Base-by-base conservation (phyloP, 1,140 invertebrate species). In the Dendrolimus kikuchii region DNA sequence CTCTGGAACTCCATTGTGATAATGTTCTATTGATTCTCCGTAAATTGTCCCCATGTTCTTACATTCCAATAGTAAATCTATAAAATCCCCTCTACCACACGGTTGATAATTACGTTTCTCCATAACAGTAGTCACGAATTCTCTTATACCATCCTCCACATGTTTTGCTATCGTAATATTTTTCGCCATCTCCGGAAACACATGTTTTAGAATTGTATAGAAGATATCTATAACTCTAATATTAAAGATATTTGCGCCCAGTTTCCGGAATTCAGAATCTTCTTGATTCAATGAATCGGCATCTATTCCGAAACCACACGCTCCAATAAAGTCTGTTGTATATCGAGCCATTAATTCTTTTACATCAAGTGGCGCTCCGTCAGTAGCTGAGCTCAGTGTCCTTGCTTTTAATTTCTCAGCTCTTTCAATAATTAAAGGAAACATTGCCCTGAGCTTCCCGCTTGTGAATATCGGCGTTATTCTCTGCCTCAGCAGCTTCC, bases 381-480 rank as follows among this genome's bases (percentile, higher is more conserved):
- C 23, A 23, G 23, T 23, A 23, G 23, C 23, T 23, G 23, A 23
- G 23, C 23, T 23, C 23, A 23, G 23, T 23, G 23, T 23, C 23
- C 23, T 23, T 23, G 23, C 23, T 23, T 23, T 23, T 23, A 23
- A 23, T 23, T 23, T 23, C 3, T 23, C 23, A 23, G 23, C 23
- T 23, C 23, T 23, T 23, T 23, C 23, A 3, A 23, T 3, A 3
- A 23, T 23, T 23, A 23, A 3, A 23, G 23, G 23, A 3, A 23
- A 23, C 23, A 23, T 23, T 23, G 23, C 23, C 3, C 23, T 23
- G 23, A 23, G 23, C 23, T 23, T 23, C 23, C 23, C 23, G 3
- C 87, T 87, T 0, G 88, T 89, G 62, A 92, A 92, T 5, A 88
- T 88, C 0, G 90, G 90, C 4, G 86, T 88, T 37, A 92, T 63